Percentiles rank a stretch among this genome's conserved stretches.
These are phyloP conservation scores for Embidobia sp. DNA, from an alignment of 2,888 invertebrate species.

Conservation along the genomic window DNA sequence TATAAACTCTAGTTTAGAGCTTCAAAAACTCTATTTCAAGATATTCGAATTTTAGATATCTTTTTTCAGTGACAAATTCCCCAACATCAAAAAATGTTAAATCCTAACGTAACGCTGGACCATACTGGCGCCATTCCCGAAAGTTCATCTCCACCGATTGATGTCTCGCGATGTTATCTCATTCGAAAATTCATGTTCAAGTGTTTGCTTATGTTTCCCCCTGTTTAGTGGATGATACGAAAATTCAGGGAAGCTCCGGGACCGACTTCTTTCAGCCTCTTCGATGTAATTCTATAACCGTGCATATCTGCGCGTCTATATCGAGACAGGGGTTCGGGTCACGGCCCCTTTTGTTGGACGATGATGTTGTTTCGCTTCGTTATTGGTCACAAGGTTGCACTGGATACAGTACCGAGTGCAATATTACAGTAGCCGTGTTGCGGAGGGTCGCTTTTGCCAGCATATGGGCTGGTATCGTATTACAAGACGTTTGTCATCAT, in stretches of 20 bases:
- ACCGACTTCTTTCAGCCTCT: conserved; percentile 54
- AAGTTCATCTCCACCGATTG: conserved; percentile 31
- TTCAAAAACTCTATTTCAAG: too few relatives aligned
- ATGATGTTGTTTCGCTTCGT: conserved; percentile 70
- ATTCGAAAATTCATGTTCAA: conserved; percentile 47
- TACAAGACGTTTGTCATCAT: conserved; percentile 81
- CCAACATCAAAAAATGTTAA: too few relatives aligned
- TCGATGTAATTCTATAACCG: conserved; percentile 73
- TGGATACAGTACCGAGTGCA: conserved; percentile 62
- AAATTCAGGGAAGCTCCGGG: conserved; percentile 65
- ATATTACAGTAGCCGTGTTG: conserved; percentile 68
- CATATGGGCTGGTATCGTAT: conserved; percentile 79
- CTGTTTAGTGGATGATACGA: conserved; percentile 60
- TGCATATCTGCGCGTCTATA: conserved; percentile 73
- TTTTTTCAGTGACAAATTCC: too few relatives aligned
- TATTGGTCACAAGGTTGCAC: conserved; percentile 74
- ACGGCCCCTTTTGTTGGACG: conserved; percentile 72
- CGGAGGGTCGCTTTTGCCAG: conserved; percentile 72
- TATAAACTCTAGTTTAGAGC: too few relatives aligned
- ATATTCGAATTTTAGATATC: too few relatives aligned
- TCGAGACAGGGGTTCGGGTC: conserved; percentile 71
- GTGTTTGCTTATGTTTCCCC: conserved; percentile 54
- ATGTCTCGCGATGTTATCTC: conserved; percentile 44
- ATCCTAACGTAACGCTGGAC: too few relatives aligned
- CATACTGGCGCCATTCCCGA: too few relatives aligned